These are phyloP conservation scores for Oscheius sp. DNA, from an alignment of 2,888 invertebrate species.

Conservation along the genomic window DNA sequence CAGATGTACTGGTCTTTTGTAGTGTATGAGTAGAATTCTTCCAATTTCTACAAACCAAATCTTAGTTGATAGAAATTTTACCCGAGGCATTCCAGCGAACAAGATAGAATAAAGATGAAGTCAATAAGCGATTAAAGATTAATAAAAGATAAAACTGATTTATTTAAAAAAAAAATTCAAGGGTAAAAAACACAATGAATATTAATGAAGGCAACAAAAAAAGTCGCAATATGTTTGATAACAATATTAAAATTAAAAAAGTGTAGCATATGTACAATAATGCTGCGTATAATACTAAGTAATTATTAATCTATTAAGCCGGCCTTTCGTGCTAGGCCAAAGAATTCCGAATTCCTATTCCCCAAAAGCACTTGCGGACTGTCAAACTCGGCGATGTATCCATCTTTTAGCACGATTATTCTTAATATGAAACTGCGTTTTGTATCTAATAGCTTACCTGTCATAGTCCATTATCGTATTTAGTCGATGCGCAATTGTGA, in stretches of 20 bases:
- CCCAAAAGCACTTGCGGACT: slow-evolving; percentile 68
- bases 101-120: too few relatives aligned
- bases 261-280: too few relatives aligned
- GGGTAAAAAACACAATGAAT: too few relatives aligned
- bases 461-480: slow-evolving; percentile 91
- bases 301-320: slow-evolving; percentile 33
- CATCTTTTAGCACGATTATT: slow-evolving; percentile 72
- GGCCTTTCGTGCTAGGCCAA: slow-evolving; percentile 71
- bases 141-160: background rate
- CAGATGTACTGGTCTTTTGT: slow-evolving; percentile 44
- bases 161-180: background rate
- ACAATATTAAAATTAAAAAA: background rate
- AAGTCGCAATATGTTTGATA: background rate
- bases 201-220: background rate
- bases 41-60: slow-evolving; percentile 10
- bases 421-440: slow-evolving; percentile 54
- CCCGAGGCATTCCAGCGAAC: too few relatives aligned
- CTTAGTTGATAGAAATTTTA: too few relatives aligned
- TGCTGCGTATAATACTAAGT: background rate
- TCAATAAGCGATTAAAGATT: too few relatives aligned
- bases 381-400: slow-evolving; percentile 71
- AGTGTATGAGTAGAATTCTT: slow-evolving; percentile 4
- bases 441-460: slow-evolving; percentile 37
- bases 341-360: slow-evolving; percentile 69
- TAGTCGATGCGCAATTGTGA: slow-evolving; percentile 90